Base-by-base conservation (phyloP, 2,797 vertebrate genomes). In the Acanthurus tractus region DNA sequence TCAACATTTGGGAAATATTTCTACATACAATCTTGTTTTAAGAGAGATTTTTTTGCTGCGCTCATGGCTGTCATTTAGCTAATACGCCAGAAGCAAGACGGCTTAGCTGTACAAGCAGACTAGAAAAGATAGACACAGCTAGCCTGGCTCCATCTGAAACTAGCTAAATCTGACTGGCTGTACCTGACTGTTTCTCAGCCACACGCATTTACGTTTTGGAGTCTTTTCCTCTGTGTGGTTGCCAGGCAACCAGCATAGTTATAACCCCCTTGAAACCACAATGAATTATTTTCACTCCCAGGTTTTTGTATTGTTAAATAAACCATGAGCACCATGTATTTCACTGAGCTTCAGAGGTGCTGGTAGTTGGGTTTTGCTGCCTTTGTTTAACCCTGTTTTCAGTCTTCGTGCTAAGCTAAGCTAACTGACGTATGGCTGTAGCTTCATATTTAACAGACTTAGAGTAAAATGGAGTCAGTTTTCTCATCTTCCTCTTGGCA, bases 401-500 rank as follows among this genome's bases (percentile, higher is more conserved):
- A 20, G 29, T 18, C 50, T 48, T 57, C 48, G 15, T 57, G 7
- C 57, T 57, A 50, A 34, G 7, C 36, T 62, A 50, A 67, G 58
- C 58, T 63, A 53, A 40, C 38, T 29, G 6, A 23, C 59, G 53
- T 34, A 17, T 59, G 29, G 29, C 22, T 48, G 25, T 8, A 68
- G 40, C 34, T 63, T 42, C 13, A 64, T 48, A 59, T 76, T 61
- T 36, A 59, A 34, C 13, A 38, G 44, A 72, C 49, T 9, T 23
- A 29, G 29, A 12, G 15, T n/a, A 23, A 34, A 34, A 34, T 34
- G 29, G 8, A 56, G n/a, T 65, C 38, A 12, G 3, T 34, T 1
- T 34, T 34, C 29, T 69, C 17, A 46, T 70, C 36, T 74, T 49
- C 63, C 8, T 36, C 42, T 52, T 42, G 36, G 45, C 50, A 76